Conservation (phyloP, 23 tunicate species). For the Diplosoma virens region DNA sequence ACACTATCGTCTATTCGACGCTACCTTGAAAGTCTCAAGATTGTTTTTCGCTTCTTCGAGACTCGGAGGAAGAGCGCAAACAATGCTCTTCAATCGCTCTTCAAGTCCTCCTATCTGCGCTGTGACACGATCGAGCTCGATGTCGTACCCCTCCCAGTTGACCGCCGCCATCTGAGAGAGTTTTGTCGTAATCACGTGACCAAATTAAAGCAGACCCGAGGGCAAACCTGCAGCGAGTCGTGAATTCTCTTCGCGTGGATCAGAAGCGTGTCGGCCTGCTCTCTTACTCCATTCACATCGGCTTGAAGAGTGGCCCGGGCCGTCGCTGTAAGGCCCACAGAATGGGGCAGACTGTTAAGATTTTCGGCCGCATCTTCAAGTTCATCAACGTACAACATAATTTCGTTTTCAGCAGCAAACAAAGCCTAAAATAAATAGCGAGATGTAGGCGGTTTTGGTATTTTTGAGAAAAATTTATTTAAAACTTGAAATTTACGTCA, state of each 20-base stretch:
- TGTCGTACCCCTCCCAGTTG: slow-evolving; percentile 86
- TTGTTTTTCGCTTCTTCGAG: slow-evolving; percentile 47
- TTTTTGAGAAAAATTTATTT: too few species aligned
- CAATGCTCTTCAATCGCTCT: slow-evolving; percentile 36
- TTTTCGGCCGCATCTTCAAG: slow-evolving; percentile 56
- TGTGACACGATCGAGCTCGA: slow-evolving; percentile 66
- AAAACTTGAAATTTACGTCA: too few species aligned
- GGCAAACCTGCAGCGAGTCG: slow-evolving; percentile 56
- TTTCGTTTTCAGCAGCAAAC: slow-evolving; percentile 80
- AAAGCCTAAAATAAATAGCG: slow-evolving; percentile 64
- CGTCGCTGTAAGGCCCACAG: slow-evolving; percentile 59
- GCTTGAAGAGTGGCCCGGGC: slow-evolving; percentile 61
- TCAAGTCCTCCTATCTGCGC: slow-evolving; percentile 43
- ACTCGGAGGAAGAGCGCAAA: slow-evolving; percentile 54
- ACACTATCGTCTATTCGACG: background rate
- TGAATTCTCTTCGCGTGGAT: slow-evolving; percentile 63
- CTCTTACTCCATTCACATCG: slow-evolving; percentile 50
- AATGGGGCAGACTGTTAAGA: slow-evolving; percentile 30
- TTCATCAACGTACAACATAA: slow-evolving; percentile 74
- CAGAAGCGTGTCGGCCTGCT: slow-evolving; percentile 58
- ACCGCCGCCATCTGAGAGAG: slow-evolving; percentile 63
- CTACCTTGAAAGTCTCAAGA: slow-evolving; percentile 54
- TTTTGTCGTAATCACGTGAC: background rate
- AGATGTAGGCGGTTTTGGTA: too few species aligned
- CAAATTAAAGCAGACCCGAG: background rate